Evolutionary conservation across 92 coral and sea anemone genomes (phyloP).

Genomic region (Porites lobata): DNA sequence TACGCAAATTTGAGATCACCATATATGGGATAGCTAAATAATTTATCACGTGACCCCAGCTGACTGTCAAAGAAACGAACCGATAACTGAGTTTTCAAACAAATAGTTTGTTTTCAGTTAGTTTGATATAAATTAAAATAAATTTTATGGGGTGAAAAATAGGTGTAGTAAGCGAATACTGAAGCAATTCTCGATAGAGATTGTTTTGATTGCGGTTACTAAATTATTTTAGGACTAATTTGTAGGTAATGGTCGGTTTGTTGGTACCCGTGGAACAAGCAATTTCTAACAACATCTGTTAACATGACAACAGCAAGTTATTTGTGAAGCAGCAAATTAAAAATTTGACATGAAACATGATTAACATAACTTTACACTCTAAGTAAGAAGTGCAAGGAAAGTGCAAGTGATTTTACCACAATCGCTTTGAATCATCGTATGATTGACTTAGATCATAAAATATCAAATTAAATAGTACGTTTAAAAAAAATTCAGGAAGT

Average conservation of each 20-base stretch:
- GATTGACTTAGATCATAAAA: too few relatives aligned
- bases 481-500: too few relatives aligned
- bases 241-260: background rate
- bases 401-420: too few relatives aligned
- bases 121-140: background rate
- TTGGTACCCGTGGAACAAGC: conserved; percentile 32
- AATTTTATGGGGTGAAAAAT: background rate
- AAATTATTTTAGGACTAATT: background rate
- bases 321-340: background rate
- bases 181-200: background rate
- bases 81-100: background rate
- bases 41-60: conserved; percentile 29
- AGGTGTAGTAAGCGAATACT: background rate
- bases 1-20: conserved; percentile 12
- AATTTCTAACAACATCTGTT: conserved; percentile 3
- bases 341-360: background rate
- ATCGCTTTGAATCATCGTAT: too few relatives aligned
- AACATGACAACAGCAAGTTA: background rate
- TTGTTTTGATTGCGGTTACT: background rate
- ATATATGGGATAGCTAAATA: conserved; percentile 31
- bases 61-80: background rate
- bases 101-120: background rate
- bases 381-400: too few relatives aligned
- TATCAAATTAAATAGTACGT: too few relatives aligned
- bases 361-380: background rate